A percentile compares a stretch with the other conserved stretches of the same genome.
Evolutionary conservation across 2,113 vertebrate genomes (phyloP).

Genomic region (Esox niger): DNA sequence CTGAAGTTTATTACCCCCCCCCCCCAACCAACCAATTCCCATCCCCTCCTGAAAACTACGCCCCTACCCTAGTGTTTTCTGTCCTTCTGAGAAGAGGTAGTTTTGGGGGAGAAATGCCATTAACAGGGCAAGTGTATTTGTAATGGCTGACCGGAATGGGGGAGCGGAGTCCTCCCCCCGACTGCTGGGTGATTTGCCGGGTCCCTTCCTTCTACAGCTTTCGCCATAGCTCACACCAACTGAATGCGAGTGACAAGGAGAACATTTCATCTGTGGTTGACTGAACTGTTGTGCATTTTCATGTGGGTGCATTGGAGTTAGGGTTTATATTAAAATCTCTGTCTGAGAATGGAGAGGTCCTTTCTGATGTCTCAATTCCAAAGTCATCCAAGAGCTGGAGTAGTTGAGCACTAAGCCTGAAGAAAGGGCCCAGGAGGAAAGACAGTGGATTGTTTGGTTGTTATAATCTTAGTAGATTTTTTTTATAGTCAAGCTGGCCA

Average conservation of each 20-base stretch:
- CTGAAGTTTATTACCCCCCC: constrained; percentile 43
- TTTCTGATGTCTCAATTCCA: constrained; percentile 72
- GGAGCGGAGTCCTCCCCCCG: constrained; percentile 26
- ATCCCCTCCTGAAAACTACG: no score
- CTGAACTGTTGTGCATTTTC: constrained; percentile 7
- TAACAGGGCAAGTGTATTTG: constrained; percentile 63
- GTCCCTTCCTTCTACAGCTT: constrained; percentile 24
- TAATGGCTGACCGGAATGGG: constrained; percentile 38
- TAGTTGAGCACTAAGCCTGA: constrained; percentile 54
- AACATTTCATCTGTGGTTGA: background rate
- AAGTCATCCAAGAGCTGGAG: constrained; percentile 71
- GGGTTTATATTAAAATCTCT: constrained; percentile 73
- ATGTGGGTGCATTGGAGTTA: constrained; percentile 26
- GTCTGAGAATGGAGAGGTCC: constrained; percentile 77
- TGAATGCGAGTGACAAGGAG: constrained; percentile 6
- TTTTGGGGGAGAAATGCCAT: constrained; percentile 50
- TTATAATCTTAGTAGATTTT: no score
- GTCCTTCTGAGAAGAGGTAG: constrained; percentile 57
- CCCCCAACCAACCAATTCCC: no score
- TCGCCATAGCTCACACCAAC: constrained; percentile 30
- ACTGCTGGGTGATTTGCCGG: constrained; percentile 7
- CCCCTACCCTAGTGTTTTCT: constrained; percentile 57
- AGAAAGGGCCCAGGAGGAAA: constrained; percentile 12
- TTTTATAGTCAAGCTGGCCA: no score
- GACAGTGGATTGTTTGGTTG: constrained; percentile 18